Evolutionary conservation across 2,888 invertebrate genomes (phyloP).

Genomic region (Lithosia quadra): DNA sequence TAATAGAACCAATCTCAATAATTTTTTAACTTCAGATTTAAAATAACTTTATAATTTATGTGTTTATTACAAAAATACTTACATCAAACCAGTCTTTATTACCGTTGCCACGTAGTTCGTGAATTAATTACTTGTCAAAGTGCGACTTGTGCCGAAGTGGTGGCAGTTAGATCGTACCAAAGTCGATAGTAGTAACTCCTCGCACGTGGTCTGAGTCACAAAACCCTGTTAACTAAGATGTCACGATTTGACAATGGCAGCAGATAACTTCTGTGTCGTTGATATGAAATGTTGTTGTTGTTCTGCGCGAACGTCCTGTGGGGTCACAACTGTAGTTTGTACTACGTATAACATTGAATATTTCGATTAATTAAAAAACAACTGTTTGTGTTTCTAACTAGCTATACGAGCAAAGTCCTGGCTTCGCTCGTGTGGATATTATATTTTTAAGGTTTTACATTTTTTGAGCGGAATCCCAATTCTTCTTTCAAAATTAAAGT

Average conservation of each 20-base stretch:
- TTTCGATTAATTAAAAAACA: background rate
- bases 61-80: background rate
- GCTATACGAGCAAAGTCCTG: background rate
- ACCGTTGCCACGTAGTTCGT: conserved; percentile 32
- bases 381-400: background rate
- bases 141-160: conserved; percentile 57
- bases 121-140: conserved; percentile 61
- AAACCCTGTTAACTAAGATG: conserved; percentile 51
- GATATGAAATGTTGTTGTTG: conserved; percentile 28
- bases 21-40: background rate
- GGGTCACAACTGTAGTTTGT: conserved; percentile 17
- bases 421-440: no score
- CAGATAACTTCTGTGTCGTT: conserved; percentile 48
- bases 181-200: conserved; percentile 57
- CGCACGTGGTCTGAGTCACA: conserved; percentile 58
- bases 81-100: conserved; percentile 2
- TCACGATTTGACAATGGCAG: conserved; percentile 49
- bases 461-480: no score
- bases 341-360: background rate
- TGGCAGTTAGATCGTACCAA: conserved; percentile 52
- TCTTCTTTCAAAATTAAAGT: no score
- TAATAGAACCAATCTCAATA: background rate
- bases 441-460: no score
- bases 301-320: background rate
- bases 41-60: background rate